Percentiles rank a stretch among this genome's conserved stretches.
phyloP scores from a whole-genome alignment of 2,113 vertebrate species.

The Python bivittatus region DNA sequence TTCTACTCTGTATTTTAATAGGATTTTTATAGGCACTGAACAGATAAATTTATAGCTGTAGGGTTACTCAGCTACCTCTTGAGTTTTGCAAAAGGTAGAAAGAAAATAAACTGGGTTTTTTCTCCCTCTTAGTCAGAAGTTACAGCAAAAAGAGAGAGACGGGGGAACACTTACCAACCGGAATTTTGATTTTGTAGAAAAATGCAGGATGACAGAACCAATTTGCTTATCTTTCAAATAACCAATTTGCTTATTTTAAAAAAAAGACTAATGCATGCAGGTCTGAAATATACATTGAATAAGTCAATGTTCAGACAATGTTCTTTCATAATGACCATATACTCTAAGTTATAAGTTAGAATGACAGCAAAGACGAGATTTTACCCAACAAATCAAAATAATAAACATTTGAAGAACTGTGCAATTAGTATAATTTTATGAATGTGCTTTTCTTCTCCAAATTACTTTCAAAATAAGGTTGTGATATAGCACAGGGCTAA shows the following conservation, averaged over 20 bases:
- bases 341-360: background rate
- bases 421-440: background rate
- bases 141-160: background rate
- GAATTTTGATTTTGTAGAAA: background rate
- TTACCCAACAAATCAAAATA: background rate
- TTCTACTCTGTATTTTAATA: constrained; percentile 29
- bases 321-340: background rate
- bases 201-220: constrained; percentile 17
- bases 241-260: background rate
- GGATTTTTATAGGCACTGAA: constrained; percentile 13
- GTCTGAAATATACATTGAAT: background rate
- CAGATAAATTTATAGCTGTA: constrained; percentile 37
- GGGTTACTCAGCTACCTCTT: background rate
- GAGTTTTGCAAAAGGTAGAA: constrained; percentile 33
- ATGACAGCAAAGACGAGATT: background rate
- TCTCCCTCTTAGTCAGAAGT: background rate
- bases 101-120: constrained; percentile 2
- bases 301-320: background rate
- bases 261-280: constrained; percentile 2
- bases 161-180: background rate
- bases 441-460: background rate
- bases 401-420: background rate
- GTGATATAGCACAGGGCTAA: background rate
- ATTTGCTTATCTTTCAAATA: constrained; percentile 23
- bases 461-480: constrained; percentile 1